Base-by-base conservation (phyloP, 2,113 vertebrate genomes). In the Peromyscus leucopus region DNA sequence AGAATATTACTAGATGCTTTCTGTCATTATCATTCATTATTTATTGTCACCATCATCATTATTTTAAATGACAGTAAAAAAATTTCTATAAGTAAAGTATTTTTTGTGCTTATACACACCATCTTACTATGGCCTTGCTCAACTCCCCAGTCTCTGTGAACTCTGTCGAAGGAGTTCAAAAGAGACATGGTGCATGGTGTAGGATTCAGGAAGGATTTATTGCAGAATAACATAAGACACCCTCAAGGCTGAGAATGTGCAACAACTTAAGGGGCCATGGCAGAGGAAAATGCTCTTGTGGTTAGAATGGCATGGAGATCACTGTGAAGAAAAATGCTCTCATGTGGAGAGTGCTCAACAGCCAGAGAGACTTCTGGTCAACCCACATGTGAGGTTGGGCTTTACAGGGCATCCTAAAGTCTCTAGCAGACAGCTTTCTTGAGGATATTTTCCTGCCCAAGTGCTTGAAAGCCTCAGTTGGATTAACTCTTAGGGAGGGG, bases 71-170 rank as follows among this genome's bases (percentile, higher is more conserved):
- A 89, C 13, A 71, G 26, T 11, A 91, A 48, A 48, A 48, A 51
- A 67, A 93, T 84, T 84, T 96, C 42, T 84, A 42, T 28, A 84
- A 80, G 31, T 85, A n/a, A 85, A 75, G 42, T 61, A 31, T 11
- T 93, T 97, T 93, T 90, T 36, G 63, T 59, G 42, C 1, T 92
- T 93, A 65, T 5, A 16, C 19, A 93, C 36, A 67, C 2, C 28
- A 51, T 91, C 19, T 72, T 22, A 55, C 22, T 57, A 48, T 88
- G 33, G 11, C 12, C 22, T 8, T 71, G 2, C 51, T 71, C 13
- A n/a, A 33, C 48, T 17, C 7, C 22, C 36, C 33, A 3, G 3
- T 57, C 36, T 36, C 33, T 72, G 13, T 72, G 15, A 72, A 39
- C 67, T 17, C 7, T 57, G 22, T 57, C 3, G 33, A 72, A 51